Evolutionary conservation across 2,888 invertebrate genomes (phyloP).

Genomic region (Hypselothyrea guttata): DNA sequence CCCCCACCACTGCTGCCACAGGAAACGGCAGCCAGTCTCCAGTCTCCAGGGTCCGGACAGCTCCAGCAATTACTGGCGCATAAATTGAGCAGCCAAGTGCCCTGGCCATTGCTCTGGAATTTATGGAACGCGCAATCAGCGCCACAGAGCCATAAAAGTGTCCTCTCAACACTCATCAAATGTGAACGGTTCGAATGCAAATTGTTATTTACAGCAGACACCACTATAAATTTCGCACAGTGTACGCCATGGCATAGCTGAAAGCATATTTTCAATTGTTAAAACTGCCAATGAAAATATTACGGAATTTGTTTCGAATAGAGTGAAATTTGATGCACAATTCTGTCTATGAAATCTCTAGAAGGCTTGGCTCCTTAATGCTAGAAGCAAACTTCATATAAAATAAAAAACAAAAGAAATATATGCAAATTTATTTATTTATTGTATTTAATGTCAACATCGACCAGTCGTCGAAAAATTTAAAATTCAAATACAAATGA

Average conservation of each 20-base stretch:
- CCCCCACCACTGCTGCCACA: background rate
- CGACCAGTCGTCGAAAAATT: too few species aligned
- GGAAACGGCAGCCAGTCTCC: constrained; percentile 21
- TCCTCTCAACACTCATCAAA: constrained; percentile 61
- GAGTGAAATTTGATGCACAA: too few species aligned
- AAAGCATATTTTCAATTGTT: constrained; percentile 1
- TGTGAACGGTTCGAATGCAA: constrained; percentile 45
- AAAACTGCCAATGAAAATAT: constrained; percentile 12
- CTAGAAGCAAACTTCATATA: too few species aligned
- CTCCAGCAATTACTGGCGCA: constrained; percentile 62
- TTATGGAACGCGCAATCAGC: constrained; percentile 72
- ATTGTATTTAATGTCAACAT: too few species aligned
- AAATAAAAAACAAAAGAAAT: too few species aligned
- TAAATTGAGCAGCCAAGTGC: constrained; percentile 66
- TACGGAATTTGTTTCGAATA: too few species aligned
- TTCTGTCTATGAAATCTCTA: too few species aligned
- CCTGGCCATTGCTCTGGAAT: constrained; percentile 61
- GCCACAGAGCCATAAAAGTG: constrained; percentile 58
- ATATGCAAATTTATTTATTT: too few species aligned
- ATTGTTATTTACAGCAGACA: constrained; percentile 73
- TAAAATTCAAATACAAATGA: too few species aligned
- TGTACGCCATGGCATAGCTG: background rate
- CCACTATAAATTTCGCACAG: constrained; percentile 53
- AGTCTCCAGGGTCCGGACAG: constrained; percentile 3
- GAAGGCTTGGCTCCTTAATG: too few species aligned